phyloP scores from a whole-genome alignment of 2,113 vertebrate genomes.

The Cyanocitta stelleri region DNA sequence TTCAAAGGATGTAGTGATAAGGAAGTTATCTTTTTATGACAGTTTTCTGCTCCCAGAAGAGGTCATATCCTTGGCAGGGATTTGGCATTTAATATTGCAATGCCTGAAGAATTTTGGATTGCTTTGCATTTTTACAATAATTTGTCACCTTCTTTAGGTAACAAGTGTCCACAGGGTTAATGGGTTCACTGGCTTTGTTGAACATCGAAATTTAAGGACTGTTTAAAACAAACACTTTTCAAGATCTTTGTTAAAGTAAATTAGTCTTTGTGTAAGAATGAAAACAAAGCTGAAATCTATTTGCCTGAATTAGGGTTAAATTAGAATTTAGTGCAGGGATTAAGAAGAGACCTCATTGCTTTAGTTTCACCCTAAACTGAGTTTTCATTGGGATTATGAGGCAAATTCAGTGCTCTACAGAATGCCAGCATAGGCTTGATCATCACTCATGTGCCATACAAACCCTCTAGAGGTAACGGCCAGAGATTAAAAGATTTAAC shows the following conservation, averaged over 20 bases:
- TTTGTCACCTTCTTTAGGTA: not conserved
- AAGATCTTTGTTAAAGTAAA: not conserved
- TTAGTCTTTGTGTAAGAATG: not conserved
- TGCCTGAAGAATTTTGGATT: not conserved
- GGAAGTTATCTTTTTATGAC: not conserved
- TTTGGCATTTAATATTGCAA: not conserved
- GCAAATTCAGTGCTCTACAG: not conserved
- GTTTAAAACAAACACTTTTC: not conserved
- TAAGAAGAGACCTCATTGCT: not conserved
- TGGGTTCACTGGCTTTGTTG: not conserved
- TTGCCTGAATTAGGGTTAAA: not conserved
- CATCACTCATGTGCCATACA: not conserved
- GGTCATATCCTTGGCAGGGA: not conserved
- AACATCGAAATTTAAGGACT: not conserved
- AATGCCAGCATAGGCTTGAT: not conserved
- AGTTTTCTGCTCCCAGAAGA: not conserved
- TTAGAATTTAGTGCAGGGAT: not conserved
- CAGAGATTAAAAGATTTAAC: not conserved
- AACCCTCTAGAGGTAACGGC: not conserved
- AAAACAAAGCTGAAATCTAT: not conserved
- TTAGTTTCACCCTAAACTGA: not conserved
- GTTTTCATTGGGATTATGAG: not conserved
- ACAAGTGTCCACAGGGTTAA: not conserved
- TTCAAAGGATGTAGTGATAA: not conserved
- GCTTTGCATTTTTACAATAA: not conserved